phyloP scores from a whole-genome alignment of 2,113 vertebrate genomes.

The Dipodomys spectabilis region DNA sequence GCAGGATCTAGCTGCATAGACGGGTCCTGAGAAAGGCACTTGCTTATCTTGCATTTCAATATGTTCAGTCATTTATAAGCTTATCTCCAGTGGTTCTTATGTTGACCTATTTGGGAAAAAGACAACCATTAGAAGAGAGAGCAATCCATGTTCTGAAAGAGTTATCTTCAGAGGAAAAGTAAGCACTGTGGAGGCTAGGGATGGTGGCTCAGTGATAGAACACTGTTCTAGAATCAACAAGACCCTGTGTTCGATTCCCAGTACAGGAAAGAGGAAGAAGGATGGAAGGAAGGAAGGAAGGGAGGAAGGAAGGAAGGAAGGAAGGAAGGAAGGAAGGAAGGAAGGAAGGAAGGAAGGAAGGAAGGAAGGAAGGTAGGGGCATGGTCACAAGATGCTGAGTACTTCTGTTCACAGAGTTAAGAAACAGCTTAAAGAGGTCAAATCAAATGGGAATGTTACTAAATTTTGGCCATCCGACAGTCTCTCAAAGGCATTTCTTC shows the following conservation, averaged over 20 bases:
- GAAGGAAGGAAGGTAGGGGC: no score
- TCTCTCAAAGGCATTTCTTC: neutral
- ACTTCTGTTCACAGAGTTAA: neutral
- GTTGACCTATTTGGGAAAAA: neutral
- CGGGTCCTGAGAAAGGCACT: neutral
- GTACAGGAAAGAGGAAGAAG: no score
- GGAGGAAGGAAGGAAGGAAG: no score
- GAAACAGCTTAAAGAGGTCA: neutral
- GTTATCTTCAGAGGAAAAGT: neutral
- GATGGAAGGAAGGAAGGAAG: no score
- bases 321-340: no score
- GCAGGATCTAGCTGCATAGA: neutral
- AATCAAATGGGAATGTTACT: neutral
- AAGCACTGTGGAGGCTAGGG: neutral
- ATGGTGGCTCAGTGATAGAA: no score
- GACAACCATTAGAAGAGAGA: neutral
- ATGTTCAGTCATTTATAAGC: neutral
- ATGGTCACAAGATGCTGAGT: neutral
- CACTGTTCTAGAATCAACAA: no score
- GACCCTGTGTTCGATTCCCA: no score
- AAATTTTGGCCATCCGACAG: neutral
- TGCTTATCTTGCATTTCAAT: slow-evolving; percentile 28
- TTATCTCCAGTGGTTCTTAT: neutral
- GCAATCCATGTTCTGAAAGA: neutral
- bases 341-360: no score